Percentiles rank a stretch among this genome's conserved stretches.
Conservation (phyloP, 2,113 vertebrate genomes). For the Ictidomys tridecemlineatus region DNA sequence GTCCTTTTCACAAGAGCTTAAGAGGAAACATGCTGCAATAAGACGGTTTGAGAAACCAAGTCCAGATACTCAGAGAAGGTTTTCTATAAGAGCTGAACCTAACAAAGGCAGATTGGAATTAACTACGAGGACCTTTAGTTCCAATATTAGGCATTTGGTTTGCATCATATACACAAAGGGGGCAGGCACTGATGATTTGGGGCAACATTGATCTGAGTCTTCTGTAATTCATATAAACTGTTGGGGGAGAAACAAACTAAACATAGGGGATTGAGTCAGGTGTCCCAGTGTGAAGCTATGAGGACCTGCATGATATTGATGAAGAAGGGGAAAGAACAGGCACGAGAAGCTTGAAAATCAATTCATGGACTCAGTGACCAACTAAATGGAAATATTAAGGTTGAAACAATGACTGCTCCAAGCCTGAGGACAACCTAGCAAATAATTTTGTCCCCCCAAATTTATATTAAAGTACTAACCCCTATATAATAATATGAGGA, state of each 20-base stretch:
- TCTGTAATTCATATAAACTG: background rate
- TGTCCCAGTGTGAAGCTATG: background rate
- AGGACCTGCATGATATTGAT: background rate
- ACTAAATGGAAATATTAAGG: background rate
- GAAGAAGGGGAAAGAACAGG: background rate
- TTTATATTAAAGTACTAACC: background rate
- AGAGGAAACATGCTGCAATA: background rate
- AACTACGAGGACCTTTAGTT: background rate
- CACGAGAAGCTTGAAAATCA: background rate
- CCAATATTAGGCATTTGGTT: background rate
- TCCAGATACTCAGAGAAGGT: background rate
- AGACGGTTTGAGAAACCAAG: background rate
- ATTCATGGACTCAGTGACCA: background rate
- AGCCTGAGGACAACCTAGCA: background rate
- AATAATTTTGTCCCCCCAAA: background rate
- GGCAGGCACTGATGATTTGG: background rate
- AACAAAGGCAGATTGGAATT: background rate
- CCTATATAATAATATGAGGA: background rate
- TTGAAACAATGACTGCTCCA: background rate
- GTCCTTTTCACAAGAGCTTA: background rate
- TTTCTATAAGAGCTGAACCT: background rate
- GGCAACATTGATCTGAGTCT: background rate
- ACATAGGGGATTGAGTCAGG: background rate
- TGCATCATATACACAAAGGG: background rate
- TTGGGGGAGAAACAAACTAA: background rate